Evolutionary conservation across 2,113 vertebrate genomes (phyloP).

Genomic region (Gorsachius goisagi): DNA sequence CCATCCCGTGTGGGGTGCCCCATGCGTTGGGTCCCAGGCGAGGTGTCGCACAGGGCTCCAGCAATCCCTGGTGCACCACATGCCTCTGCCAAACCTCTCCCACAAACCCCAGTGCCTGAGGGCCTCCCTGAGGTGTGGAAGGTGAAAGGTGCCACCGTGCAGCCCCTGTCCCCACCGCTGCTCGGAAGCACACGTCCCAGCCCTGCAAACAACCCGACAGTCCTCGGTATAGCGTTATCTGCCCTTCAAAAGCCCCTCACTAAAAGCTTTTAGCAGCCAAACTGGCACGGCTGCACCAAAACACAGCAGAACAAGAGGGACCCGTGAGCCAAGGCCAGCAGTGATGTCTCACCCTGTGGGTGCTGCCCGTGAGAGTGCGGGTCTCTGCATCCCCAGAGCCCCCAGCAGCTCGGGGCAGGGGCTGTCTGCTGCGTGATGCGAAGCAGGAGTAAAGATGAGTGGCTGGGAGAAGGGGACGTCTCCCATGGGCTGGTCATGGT

Average conservation of each 20-base stretch:
- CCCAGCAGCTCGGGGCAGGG: accelerated
- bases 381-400: too few species aligned
- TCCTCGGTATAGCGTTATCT: accelerated
- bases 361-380: too few species aligned
- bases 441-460: neutral
- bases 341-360: too few species aligned
- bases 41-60: neutral
- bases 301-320: neutral
- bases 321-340: too few species aligned
- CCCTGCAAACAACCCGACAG: neutral
- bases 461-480: neutral
- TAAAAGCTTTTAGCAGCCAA: neutral
- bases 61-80: neutral
- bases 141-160: neutral
- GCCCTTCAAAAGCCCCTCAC: neutral
- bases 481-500: neutral
- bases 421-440: neutral
- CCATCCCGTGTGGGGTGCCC: too few species aligned
- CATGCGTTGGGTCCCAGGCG: neutral
- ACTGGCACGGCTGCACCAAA: neutral
- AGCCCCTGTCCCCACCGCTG: neutral
- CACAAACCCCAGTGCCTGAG: neutral
- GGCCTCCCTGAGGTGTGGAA: neutral
- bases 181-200: accelerated
- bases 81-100: neutral